A percentile compares a stretch with the other conserved stretches of the same genome.
phyloP scores from a whole-genome alignment of 2,113 vertebrate species.

The Alligator sinensis region DNA sequence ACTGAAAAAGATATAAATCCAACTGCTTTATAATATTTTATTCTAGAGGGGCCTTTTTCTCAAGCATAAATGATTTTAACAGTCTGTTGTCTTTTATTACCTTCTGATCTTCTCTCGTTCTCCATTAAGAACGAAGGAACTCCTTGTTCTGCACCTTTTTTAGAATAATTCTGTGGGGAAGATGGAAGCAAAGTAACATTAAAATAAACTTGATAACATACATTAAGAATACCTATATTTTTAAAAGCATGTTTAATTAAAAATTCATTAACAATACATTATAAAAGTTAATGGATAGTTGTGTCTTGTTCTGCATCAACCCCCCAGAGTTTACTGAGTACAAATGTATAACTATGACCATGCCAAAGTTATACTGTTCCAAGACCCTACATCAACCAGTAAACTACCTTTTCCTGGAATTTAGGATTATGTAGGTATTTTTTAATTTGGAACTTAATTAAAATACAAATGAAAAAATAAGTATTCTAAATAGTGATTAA shows the following conservation, averaged over 20 bases:
- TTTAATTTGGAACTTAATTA: not conserved
- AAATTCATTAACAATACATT: not conserved
- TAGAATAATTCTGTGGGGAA: conserved; percentile 50
- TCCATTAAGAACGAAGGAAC: conserved; percentile 43
- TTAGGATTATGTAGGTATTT: not conserved
- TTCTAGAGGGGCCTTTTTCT: not conserved
- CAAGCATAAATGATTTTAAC: not conserved
- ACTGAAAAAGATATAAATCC: not conserved
- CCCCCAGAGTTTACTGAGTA: not conserved
- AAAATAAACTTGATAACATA: not conserved
- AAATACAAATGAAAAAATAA: not conserved
- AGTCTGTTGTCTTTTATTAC: conserved; percentile 39
- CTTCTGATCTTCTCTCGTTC: conserved; percentile 61
- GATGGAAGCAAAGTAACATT: not conserved
- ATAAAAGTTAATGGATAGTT: not conserved
- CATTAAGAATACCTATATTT: not conserved
- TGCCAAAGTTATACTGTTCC: not conserved
- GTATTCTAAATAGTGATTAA: not conserved
- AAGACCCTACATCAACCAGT: not conserved
- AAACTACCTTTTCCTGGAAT: not conserved
- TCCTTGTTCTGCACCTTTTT: conserved; percentile 29
- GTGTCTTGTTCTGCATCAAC: not conserved
- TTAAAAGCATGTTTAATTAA: not conserved
- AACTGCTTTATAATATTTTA: not conserved
- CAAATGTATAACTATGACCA: not conserved